Evolutionary conservation across 2,888 invertebrate genomes (phyloP).

Genomic region (Parthenolecanium corni): DNA sequence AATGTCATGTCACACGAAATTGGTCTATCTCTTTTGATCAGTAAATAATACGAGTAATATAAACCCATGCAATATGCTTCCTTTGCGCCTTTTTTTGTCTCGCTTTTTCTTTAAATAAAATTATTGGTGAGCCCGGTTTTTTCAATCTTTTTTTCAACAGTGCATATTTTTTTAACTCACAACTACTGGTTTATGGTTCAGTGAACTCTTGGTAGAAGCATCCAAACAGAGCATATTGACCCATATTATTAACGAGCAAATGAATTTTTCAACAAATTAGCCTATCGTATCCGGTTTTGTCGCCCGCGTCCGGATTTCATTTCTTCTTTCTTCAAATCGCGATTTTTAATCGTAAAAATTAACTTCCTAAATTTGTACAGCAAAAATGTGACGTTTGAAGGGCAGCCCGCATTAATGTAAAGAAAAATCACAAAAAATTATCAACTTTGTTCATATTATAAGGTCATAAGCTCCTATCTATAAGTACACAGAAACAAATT

Average conservation of each 20-base stretch:
- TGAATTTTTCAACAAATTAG: constrained; percentile 22
- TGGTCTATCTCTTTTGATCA: no score
- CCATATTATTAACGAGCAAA: constrained; percentile 18
- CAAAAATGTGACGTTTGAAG: no score
- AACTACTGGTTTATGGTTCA: constrained; percentile 9
- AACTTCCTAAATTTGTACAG: no score
- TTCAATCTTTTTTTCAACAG: neutral
- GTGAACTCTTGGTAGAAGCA: constrained; percentile 13
- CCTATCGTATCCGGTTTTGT: constrained; percentile 16
- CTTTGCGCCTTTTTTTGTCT: neutral
- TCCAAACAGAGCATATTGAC: constrained; percentile 20
- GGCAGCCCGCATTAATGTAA: no score
- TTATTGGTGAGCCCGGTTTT: constrained; percentile 1
- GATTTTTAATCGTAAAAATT: no score
- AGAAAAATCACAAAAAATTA: no score
- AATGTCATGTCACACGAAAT: no score
- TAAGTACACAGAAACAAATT: no score
- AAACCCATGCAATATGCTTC: neutral
- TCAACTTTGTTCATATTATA: no score
- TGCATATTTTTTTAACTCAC: neutral
- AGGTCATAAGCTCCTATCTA: no score
- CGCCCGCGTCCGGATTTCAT: constrained; percentile 6
- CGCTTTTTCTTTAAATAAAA: neutral
- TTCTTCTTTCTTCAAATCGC: neutral
- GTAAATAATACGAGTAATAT: no score